Conservation (phyloP, 2,797 vertebrate genomes). For the Pseudochirops cupreus region DNA sequence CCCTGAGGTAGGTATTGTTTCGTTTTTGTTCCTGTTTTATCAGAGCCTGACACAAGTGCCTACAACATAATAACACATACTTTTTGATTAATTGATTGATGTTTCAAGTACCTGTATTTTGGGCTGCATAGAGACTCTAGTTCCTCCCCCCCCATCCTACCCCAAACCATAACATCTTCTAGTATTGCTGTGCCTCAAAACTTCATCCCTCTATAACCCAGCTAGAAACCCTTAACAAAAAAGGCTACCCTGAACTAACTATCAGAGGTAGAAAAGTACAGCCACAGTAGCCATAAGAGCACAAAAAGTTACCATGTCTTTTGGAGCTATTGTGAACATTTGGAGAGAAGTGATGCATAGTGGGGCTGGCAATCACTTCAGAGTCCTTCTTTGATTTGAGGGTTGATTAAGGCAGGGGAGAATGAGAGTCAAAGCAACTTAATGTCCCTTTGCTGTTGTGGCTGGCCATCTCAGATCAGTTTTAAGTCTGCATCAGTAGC, state of each 20-base stretch:
- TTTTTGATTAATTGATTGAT: neutral
- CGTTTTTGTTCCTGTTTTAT: neutral
- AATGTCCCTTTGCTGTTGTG: conserved; percentile 9
- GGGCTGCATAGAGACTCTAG: neutral
- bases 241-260: neutral
- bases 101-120: neutral
- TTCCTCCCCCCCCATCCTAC: neutral
- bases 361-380: conserved; percentile 27
- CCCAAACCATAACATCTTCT: neutral
- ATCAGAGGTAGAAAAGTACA: neutral
- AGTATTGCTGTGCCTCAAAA: neutral
- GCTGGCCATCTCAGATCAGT: neutral
- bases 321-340: conserved; percentile 50
- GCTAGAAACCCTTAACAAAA: neutral
- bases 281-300: neutral
- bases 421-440: neutral
- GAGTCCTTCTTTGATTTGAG: conserved; percentile 60
- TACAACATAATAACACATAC: neutral
- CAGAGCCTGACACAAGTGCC: neutral
- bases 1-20: neutral
- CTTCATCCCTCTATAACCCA: neutral
- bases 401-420: conserved; percentile 27
- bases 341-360: conserved; percentile 14
- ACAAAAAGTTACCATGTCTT: conserved; percentile 21
- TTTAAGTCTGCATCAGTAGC: neutral